Percentiles rank a stretch among this genome's conserved stretches.
phyloP scores from a whole-genome alignment of 2,797 vertebrate species.

The Microhierax caerulescens region DNA sequence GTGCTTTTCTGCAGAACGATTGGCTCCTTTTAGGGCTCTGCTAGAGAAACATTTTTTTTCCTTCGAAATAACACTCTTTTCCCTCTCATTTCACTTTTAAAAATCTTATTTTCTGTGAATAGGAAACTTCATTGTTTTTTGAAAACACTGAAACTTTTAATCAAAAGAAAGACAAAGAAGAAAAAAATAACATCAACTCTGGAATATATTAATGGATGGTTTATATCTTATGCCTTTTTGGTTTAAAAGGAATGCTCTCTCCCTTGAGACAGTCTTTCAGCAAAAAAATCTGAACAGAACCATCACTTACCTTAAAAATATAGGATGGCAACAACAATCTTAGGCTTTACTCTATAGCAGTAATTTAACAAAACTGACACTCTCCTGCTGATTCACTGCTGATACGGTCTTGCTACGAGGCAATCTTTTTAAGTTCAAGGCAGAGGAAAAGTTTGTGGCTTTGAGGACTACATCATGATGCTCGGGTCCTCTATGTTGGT shows the following conservation, averaged over 20 bases:
- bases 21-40: neutral
- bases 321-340: neutral
- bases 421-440: neutral
- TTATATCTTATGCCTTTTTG: neutral
- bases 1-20: neutral
- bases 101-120: neutral
- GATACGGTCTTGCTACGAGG: neutral
- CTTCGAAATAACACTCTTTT: neutral
- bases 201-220: constrained; percentile 21
- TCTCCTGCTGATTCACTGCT: constrained; percentile 16
- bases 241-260: neutral
- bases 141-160: constrained; percentile 22
- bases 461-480: neutral
- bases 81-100: neutral
- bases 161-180: neutral
- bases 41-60: neutral
- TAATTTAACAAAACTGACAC: constrained; percentile 35
- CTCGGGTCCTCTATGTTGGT: neutral
- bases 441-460: neutral
- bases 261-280: neutral
- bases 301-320: constrained; percentile 34
- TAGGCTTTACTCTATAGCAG: constrained; percentile 1
- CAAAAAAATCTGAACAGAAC: neutral
- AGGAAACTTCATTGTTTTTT: neutral
- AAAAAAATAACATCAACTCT: neutral